These are phyloP conservation scores for Sander vitreus DNA, from an alignment of 2,113 vertebrate genomes.

Conservation along the genomic window DNA sequence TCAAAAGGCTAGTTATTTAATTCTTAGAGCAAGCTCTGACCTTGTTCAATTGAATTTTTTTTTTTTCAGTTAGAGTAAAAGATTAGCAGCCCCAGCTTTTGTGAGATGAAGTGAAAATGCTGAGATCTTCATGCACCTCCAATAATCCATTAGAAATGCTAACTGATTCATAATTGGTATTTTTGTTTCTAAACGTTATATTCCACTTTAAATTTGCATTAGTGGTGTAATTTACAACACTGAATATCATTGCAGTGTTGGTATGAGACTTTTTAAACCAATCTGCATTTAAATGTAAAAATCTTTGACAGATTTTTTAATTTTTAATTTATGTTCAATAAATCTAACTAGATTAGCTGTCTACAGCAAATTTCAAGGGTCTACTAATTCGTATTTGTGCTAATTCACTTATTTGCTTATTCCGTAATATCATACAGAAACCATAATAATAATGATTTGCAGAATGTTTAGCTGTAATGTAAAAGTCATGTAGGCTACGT, in stretches of 20 bases:
- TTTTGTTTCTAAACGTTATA: neutral
- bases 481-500: neutral
- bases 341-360: neutral
- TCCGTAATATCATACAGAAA: neutral
- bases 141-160: neutral
- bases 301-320: neutral
- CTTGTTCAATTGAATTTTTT: constrained; percentile 44
- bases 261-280: neutral
- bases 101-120: constrained; percentile 2
- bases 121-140: neutral
- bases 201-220: neutral
- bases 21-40: constrained; percentile 40
- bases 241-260: neutral
- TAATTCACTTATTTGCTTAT: neutral
- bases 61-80: constrained; percentile 17
- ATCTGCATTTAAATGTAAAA: neutral
- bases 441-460: neutral
- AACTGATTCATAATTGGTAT: neutral
- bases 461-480: neutral
- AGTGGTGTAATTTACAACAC: neutral
- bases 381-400: neutral
- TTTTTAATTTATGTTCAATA: neutral
- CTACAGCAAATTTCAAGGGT: neutral
- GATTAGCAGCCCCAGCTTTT: neutral
- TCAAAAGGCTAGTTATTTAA: constrained; percentile 56